phyloP scores from a whole-genome alignment of 2,888 invertebrate species.

The Xestia ashworthii region DNA sequence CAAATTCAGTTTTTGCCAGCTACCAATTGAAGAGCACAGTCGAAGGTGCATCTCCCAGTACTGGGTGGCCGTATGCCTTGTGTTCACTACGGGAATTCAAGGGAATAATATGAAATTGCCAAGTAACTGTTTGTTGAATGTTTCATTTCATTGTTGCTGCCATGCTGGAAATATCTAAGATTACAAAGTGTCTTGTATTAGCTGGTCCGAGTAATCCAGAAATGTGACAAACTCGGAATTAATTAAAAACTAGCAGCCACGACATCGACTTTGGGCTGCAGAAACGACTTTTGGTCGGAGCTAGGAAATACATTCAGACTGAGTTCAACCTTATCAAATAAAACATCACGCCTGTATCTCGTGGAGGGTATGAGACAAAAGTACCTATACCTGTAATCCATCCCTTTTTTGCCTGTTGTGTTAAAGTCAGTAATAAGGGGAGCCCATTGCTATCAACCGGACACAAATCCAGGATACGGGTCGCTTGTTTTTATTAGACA shows the following conservation, averaged over 20 bases:
- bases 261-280: background rate
- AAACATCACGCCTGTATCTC: background rate
- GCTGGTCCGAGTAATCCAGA: background rate
- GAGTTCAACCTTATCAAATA: background rate
- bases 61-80: slow-evolving; percentile 81
- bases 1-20: slow-evolving; percentile 90
- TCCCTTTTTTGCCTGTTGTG: background rate
- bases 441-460: background rate
- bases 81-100: slow-evolving; percentile 50
- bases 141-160: slow-evolving; percentile 39
- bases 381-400: background rate
- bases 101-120: slow-evolving; percentile 62
- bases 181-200: slow-evolving; percentile 1
- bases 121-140: slow-evolving; percentile 57
- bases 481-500: background rate
- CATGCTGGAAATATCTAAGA: slow-evolving; percentile 16
- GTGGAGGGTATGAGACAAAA: background rate
- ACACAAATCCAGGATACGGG: background rate
- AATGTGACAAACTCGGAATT: background rate
- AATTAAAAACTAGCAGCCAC: background rate
- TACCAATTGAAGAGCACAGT: slow-evolving; percentile 85
- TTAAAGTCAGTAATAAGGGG: background rate
- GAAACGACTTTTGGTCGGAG: background rate
- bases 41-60: slow-evolving; percentile 75
- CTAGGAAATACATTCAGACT: background rate